phyloP scores from a whole-genome alignment of 2,888 invertebrate genomes.

The Folsomia manolachei region DNA sequence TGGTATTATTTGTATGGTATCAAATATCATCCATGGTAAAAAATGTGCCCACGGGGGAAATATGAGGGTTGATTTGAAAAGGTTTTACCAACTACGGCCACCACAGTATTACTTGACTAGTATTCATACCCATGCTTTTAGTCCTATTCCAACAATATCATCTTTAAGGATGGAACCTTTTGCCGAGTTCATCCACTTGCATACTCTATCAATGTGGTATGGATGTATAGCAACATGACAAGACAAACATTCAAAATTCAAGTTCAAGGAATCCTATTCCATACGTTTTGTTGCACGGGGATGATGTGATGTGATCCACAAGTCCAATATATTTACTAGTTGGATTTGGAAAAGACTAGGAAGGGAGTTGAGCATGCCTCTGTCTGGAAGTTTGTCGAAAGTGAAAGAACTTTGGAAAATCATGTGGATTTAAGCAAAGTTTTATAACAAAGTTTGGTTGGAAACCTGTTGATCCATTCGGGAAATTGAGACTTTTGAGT shows the following conservation, averaged over 20 bases:
- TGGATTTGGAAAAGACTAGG: too few relatives aligned
- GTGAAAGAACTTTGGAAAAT: neutral
- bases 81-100: too few relatives aligned
- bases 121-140: neutral
- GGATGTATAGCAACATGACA: neutral
- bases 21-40: neutral
- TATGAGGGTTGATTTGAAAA: neutral
- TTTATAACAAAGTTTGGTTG: conserved; percentile 3
- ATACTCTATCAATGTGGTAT: neutral
- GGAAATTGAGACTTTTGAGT: too few relatives aligned
- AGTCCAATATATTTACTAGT: too few relatives aligned
- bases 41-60: neutral
- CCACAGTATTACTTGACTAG: too few relatives aligned
- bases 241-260: neutral
- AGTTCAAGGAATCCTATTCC: conserved; percentile 16
- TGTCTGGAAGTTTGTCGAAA: neutral
- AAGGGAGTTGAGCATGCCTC: neutral
- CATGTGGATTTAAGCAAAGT: conserved; percentile 11
- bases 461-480: too few relatives aligned
- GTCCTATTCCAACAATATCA: conserved; percentile 5
- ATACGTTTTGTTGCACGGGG: neutral
- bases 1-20: neutral
- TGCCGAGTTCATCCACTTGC: neutral
- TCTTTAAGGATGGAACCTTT: conserved; percentile 2
- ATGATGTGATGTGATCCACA: too few relatives aligned